Conservation (phyloP, 2,113 vertebrate genomes). For the Melanerpes formicivorus region DNA sequence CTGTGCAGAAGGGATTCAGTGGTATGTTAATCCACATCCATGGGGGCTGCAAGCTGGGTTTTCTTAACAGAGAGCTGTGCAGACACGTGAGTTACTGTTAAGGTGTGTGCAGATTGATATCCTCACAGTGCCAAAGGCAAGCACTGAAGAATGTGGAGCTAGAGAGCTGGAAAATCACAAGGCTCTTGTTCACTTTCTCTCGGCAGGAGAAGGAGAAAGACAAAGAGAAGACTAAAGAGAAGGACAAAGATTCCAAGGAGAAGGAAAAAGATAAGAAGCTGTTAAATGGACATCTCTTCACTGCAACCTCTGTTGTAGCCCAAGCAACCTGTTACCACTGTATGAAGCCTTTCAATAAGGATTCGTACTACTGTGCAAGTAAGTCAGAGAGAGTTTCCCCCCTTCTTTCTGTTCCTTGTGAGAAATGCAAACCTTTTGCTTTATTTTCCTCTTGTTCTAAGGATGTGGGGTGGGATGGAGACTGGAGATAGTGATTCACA, state of each 20-base stretch:
- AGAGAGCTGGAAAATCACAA: neutral
- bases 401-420: neutral
- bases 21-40: neutral
- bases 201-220: slow-evolving; percentile 86
- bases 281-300: slow-evolving; percentile 87
- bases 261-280: slow-evolving; percentile 91
- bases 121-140: neutral
- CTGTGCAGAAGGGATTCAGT: neutral
- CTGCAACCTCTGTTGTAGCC: slow-evolving; percentile 72
- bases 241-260: slow-evolving; percentile 86
- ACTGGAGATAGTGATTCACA: neutral
- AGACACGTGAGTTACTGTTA: slow-evolving; percentile 3
- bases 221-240: slow-evolving; percentile 86
- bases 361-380: slow-evolving; percentile 89
- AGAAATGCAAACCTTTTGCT: neutral
- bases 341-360: slow-evolving; percentile 86
- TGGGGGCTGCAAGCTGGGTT: neutral
- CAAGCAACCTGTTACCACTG: slow-evolving; percentile 85
- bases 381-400: slow-evolving; percentile 34
- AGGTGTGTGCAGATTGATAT: neutral
- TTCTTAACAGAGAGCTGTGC: neutral
- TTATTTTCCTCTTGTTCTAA: neutral
- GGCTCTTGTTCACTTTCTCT: neutral
- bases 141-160: neutral
- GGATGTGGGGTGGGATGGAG: neutral